Percentiles rank a stretch among this genome's conserved stretches.
These are phyloP conservation scores for Itoplectis maculator DNA, from an alignment of 2,888 invertebrate genomes.

Conservation along the genomic window DNA sequence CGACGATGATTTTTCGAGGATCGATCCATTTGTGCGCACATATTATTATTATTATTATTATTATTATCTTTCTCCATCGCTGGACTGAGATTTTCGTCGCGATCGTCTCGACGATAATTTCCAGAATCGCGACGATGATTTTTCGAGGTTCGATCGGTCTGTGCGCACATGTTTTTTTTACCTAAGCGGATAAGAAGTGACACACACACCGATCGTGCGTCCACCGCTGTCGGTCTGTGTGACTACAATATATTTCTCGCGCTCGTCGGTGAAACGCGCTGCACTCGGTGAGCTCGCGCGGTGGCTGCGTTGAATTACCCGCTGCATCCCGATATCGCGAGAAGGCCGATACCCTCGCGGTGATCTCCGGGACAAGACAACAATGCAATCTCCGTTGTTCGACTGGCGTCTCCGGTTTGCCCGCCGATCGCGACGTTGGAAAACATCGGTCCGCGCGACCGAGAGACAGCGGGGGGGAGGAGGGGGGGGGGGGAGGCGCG, in stretches of 20 bases:
- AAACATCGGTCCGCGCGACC: constrained; percentile 54
- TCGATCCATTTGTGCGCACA: too few species aligned
- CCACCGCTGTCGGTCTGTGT: background rate
- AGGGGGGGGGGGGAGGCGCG: constrained; percentile 27
- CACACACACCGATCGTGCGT: too few species aligned
- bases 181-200: too few species aligned
- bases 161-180: too few species aligned
- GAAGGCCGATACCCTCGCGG: constrained; percentile 83
- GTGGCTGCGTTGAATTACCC: constrained; percentile 50
- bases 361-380: constrained; percentile 84
- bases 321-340: constrained; percentile 76
- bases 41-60: too few species aligned
- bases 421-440: constrained; percentile 57
- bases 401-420: constrained; percentile 76
- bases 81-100: too few species aligned
- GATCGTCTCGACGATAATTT: background rate
- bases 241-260: background rate
- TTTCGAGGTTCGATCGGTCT: too few species aligned
- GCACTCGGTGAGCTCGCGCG: constrained; percentile 24
- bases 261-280: background rate
- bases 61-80: too few species aligned
- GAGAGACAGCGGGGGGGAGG: constrained; percentile 26
- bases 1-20: too few species aligned
- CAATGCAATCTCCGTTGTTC: constrained; percentile 81
- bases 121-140: too few species aligned